These are phyloP conservation scores for Pitangus sulphuratus DNA, from an alignment of 2,797 vertebrate genomes.

Conservation along the genomic window DNA sequence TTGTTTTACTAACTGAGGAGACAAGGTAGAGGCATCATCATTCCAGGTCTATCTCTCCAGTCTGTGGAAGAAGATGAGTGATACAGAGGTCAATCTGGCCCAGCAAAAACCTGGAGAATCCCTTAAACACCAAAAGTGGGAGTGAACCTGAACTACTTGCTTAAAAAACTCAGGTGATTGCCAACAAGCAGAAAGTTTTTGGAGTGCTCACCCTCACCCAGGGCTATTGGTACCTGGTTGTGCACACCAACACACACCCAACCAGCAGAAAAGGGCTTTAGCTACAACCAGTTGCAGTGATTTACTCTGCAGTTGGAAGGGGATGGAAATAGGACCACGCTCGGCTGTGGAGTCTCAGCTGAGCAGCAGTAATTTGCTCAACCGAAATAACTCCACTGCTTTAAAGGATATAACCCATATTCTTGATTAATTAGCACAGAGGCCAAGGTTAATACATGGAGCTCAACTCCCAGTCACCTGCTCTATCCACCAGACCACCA, in stretches of 20 bases:
- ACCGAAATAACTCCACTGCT: not conserved
- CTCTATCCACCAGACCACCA: not conserved
- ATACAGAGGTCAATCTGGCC: not conserved
- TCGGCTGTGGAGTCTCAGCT: not conserved
- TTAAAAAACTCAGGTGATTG: not conserved
- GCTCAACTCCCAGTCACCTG: not conserved
- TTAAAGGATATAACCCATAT: conserved; percentile 31
- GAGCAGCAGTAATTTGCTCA: conserved; percentile 31
- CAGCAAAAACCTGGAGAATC: not conserved
- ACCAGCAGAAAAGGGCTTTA: not conserved
- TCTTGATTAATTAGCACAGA: conserved; percentile 34
- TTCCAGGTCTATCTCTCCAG: not conserved
- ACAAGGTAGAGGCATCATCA: not conserved
- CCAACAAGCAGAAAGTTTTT: not conserved
- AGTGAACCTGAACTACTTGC: not conserved
- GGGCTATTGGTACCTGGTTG: not conserved
- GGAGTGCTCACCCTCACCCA: not conserved
- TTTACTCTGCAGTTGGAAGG: not conserved
- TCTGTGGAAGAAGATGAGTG: not conserved
- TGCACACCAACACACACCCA: not conserved
- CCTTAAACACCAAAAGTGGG: not conserved
- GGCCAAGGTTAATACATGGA: not conserved
- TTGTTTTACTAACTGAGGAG: not conserved
- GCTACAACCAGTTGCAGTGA: not conserved
- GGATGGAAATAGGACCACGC: not conserved